Evolutionary conservation across 2,797 vertebrate species (phyloP), one percentile per base, ranked within the genome.

Genomic region (Varecia variegata): DNA sequence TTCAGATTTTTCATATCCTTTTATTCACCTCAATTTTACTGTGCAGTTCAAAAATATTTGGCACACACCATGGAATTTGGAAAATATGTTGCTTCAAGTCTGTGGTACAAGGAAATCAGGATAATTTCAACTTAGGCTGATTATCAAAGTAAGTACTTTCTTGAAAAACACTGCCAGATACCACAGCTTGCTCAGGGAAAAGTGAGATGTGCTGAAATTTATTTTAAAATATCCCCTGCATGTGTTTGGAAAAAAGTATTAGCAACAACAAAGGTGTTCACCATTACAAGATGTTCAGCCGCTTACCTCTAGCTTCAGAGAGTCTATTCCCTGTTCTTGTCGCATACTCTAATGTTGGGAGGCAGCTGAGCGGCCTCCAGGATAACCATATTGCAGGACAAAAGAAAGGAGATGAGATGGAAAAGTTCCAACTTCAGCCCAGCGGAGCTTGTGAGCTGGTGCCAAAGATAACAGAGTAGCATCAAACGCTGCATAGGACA

Each of bases 381-480:
- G 20, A 92, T 67, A 68, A 90, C 76, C 73, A 82, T 82, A 94
- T 92, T 97, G 77, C 65, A 91, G 43, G 52, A 90, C 77, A 95
- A 94, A 96, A 54, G 84, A 90, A 81, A 90, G 88, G n/a, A 93
- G 90, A 82, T 71, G 71, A 58, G 13, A 70, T 94, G 92, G 96
- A 95, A 60, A 38, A 62, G 47, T 90, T 97, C 90, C 94, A 97
- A 18, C 81, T 90, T 79, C 77, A 93, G 38, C 62, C 93, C 81
- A 90, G 56, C 23, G 50, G 79, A 86, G 89, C 35, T 67, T 95
- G 54, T 73, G 94, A 89, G 52, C 83, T 84, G 82, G 27, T 74
- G 94, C 95, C 80, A 96, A 97, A 96, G 92, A 94, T 94, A 97
- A 96, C 83, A 94, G 90, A 97, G 86, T 15, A 67, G 60, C 93